A percentile compares a stretch with the other conserved stretches of the same genome.
phyloP scores from a whole-genome alignment of 2,888 invertebrate species.

The Acleris emargana region DNA sequence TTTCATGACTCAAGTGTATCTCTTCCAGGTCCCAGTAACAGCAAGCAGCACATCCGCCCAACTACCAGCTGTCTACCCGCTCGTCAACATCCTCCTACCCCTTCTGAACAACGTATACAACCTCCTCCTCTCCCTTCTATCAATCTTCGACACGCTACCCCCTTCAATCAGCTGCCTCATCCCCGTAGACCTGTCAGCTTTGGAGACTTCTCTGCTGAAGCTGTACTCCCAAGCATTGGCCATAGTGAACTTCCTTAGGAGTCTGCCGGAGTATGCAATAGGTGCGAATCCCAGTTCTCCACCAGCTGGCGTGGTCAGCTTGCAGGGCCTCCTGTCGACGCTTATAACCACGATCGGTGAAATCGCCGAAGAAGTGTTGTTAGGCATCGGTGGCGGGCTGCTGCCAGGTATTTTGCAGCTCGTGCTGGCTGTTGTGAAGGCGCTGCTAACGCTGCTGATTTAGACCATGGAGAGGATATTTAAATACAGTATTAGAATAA shows the following conservation, averaged over 20 bases:
- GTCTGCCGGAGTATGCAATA: constrained; percentile 68
- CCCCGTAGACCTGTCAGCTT: constrained; percentile 70
- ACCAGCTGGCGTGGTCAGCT: constrained; percentile 52
- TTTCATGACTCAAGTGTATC: constrained; percentile 2
- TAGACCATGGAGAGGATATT: constrained; percentile 37
- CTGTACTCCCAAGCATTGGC: constrained; percentile 75
- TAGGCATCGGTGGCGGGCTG: constrained; percentile 67
- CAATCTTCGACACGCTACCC: constrained; percentile 75
- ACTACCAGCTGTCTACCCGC: constrained; percentile 73
- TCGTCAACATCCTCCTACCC: constrained; percentile 74
- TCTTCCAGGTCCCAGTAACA: constrained; percentile 63
- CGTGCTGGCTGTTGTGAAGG: constrained; percentile 65
- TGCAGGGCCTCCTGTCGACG: constrained; percentile 63
- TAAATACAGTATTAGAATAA: constrained; percentile 11
- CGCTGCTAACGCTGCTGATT: constrained; percentile 60
- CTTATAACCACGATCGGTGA: constrained; percentile 61
- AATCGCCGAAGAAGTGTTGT: constrained; percentile 64
- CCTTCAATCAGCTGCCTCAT: constrained; percentile 70
- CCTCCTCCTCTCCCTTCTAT: constrained; percentile 70
- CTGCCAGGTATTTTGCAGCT: constrained; percentile 69
- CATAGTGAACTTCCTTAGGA: constrained; percentile 70
- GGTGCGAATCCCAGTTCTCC: constrained; percentile 71
- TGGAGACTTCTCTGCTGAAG: constrained; percentile 72
- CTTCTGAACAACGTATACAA: constrained; percentile 78
- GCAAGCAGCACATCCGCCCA: constrained; percentile 59